These are phyloP conservation scores for Oncorhynchus keta DNA, from an alignment of 2,113 vertebrate species.

Conservation along the genomic window DNA sequence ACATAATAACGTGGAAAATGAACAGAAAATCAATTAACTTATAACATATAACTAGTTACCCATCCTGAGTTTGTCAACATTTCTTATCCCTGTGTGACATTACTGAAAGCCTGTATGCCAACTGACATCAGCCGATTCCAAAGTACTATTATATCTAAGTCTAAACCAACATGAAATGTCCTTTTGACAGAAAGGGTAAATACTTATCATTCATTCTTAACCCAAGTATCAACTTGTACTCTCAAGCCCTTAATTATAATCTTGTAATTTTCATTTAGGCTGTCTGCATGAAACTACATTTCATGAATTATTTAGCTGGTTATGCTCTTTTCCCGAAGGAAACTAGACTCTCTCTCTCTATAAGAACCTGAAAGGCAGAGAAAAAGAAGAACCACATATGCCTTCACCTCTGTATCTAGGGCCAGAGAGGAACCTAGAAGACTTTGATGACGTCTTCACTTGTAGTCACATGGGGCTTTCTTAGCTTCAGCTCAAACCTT, in stretches of 20 bases:
- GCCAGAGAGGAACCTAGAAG: not conserved
- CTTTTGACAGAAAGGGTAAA: slow-evolving; percentile 43
- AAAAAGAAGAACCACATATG: not conserved
- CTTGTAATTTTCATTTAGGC: slow-evolving; percentile 39
- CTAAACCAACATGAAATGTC: slow-evolving; percentile 40
- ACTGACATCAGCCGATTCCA: not conserved
- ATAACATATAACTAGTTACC: not conserved
- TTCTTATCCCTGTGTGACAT: not conserved
- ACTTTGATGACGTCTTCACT: slow-evolving; percentile 9
- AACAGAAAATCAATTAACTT: slow-evolving; percentile 54
- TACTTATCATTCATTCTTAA: slow-evolving; percentile 46
- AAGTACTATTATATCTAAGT: slow-evolving; percentile 10
- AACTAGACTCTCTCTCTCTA: slow-evolving; percentile 1
- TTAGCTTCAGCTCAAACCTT: slow-evolving; percentile 11
- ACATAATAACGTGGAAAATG: slow-evolving; percentile 56
- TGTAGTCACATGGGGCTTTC: slow-evolving; percentile 26
- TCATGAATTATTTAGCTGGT: slow-evolving; percentile 46
- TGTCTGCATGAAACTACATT: slow-evolving; percentile 36
- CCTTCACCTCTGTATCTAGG: slow-evolving; percentile 3
- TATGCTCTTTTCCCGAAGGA: not conserved
- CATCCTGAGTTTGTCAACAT: not conserved
- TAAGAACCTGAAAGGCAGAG: slow-evolving; percentile 9
- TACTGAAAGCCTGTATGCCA: not conserved
- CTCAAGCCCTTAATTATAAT: slow-evolving; percentile 51
- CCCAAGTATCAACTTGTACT: slow-evolving; percentile 12